Conservation (phyloP, 1,140 invertebrate genomes). For the Drosophila littoralis region DNA sequence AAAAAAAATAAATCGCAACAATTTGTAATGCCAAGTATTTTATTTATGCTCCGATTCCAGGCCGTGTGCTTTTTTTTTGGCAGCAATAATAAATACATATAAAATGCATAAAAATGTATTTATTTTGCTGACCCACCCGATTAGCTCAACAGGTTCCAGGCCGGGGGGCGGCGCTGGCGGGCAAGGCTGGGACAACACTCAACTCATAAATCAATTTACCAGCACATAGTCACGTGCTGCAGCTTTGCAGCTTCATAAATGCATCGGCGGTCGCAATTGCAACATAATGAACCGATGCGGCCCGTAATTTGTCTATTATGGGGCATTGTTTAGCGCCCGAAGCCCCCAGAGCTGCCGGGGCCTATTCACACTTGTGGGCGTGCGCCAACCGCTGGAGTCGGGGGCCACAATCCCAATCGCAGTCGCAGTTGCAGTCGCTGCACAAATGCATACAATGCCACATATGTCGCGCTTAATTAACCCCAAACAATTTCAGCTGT, state of each 20-base stretch:
- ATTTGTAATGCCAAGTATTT: conserved; percentile 82
- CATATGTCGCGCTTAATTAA: conserved; percentile 83
- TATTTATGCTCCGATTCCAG: conserved; percentile 68
- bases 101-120: conserved; percentile 45
- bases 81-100: conserved; percentile 72
- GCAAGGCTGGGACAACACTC: not conserved
- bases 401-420: not conserved
- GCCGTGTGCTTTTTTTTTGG: conserved; percentile 41
- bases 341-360: conserved; percentile 3
- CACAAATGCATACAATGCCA: conserved; percentile 78
- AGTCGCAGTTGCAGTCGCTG: conserved; percentile 28
- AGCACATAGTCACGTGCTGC: conserved; percentile 25
- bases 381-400: conserved; percentile 13
- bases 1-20: conserved; percentile 69
- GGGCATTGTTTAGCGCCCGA: conserved; percentile 72
- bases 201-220: conserved; percentile 50
- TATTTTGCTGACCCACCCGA: conserved; percentile 53
- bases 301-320: conserved; percentile 75
- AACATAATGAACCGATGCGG: conserved; percentile 66
- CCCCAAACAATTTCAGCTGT: conserved; percentile 76
- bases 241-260: conserved; percentile 63
- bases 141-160: conserved; percentile 74
- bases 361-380: conserved; percentile 71
- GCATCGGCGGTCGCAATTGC: conserved; percentile 55
- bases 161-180: not conserved